A percentile compares a stretch with the other conserved stretches of the same genome.
Conservation (phyloP, 2,113 vertebrate genomes). For the Pteronura brasiliensis region DNA sequence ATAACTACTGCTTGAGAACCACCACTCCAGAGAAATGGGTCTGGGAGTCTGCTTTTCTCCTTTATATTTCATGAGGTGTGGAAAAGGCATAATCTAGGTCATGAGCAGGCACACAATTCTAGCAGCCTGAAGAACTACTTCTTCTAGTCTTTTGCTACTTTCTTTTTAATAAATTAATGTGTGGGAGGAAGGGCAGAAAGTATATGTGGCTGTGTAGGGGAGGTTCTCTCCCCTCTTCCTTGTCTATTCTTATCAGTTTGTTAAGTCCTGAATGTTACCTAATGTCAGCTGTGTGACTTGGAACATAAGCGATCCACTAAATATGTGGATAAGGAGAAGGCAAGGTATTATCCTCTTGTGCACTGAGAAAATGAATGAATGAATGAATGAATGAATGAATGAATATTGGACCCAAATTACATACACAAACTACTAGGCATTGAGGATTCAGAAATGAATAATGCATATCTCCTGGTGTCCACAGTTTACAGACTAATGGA, state of each 20-base stretch:
- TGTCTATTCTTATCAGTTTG: not conserved
- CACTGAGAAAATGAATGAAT: not conserved
- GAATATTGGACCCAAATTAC: not conserved
- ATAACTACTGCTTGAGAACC: not conserved
- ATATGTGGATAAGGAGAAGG: not conserved
- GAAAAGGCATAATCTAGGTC: not conserved
- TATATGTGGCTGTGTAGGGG: rapidly evolving
- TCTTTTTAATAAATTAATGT: not conserved
- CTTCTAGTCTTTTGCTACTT: not conserved
- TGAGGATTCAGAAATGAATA: not conserved
- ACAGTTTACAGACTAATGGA: not conserved
- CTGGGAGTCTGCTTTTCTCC: not conserved
- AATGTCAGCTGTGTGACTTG: not conserved
- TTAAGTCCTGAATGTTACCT: not conserved
- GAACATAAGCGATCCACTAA: not conserved
- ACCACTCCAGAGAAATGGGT: not conserved
- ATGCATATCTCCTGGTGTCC: not conserved
- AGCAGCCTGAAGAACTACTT: not conserved
- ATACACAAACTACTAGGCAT: not conserved
- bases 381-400: not conserved
- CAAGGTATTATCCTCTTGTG: not conserved
- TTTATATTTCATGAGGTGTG: not conserved
- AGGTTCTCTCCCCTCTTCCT: not conserved
- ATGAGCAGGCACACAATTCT: not conserved
- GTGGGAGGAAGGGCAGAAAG: not conserved